Conservation (phyloP, 2,888 invertebrate species). For the Lissocephala sabroskyi region DNA sequence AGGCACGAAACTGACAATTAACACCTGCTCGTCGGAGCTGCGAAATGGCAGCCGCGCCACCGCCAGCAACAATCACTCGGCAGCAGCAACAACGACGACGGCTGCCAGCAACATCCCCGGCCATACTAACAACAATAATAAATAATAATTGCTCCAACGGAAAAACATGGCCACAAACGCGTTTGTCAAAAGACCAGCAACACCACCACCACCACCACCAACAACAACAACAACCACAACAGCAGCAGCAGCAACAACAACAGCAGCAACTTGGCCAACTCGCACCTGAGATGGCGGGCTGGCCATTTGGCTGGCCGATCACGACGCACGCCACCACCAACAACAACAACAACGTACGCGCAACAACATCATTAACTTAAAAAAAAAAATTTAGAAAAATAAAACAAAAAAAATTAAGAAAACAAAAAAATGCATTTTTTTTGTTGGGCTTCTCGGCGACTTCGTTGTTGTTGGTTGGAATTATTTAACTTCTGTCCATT, state of each 20-base stretch:
- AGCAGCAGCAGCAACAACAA: background rate
- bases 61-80: constrained; percentile 14
- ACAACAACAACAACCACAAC: constrained; percentile 8
- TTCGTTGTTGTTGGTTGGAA: too few species aligned
- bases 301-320: constrained; percentile 18
- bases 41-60: constrained; percentile 5
- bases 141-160: constrained; percentile 56
- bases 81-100: constrained; percentile 14
- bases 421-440: constrained; percentile 13
- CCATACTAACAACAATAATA: constrained; percentile 42
- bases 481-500: constrained; percentile 29
- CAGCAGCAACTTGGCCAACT: constrained; percentile 6
- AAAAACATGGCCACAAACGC: constrained; percentile 29
- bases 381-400: constrained; percentile 26
- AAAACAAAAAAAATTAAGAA: constrained; percentile 14
- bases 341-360: constrained; percentile 17
- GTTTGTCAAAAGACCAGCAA: constrained; percentile 2
- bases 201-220: too few species aligned
- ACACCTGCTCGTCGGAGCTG: constrained; percentile 47
- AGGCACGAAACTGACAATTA: constrained; percentile 41
- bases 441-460: too few species aligned
- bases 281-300: background rate
- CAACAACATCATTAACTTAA: constrained; percentile 54
- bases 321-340: constrained; percentile 40
- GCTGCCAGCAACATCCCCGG: constrained; percentile 9